Evolutionary conservation across 2,888 invertebrate genomes (phyloP).

Genomic region (Apamea epomidion): DNA sequence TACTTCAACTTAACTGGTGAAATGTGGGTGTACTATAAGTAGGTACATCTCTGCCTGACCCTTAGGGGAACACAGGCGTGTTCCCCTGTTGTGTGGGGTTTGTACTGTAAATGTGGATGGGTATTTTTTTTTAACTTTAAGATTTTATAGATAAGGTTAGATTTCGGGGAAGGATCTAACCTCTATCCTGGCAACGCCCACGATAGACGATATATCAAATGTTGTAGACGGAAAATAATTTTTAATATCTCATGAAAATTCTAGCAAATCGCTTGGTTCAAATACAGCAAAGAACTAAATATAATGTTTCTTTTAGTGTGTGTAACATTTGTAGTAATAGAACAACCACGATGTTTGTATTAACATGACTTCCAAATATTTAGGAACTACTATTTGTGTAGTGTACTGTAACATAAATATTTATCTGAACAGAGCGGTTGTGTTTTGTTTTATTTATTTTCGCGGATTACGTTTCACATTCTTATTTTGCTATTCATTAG

Average conservation of each 20-base stretch:
- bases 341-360: slow-evolving; percentile 36
- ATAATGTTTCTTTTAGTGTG: slow-evolving; percentile 4
- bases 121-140: not conserved
- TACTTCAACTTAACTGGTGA: not conserved
- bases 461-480: slow-evolving; percentile 12
- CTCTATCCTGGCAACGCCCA: not conserved
- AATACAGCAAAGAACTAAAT: not conserved
- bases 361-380: slow-evolving; percentile 45
- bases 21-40: not conserved
- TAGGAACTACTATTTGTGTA: slow-evolving; percentile 41
- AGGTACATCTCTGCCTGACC: not conserved
- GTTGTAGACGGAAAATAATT: not conserved
- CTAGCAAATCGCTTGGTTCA: not conserved
- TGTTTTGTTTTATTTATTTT: slow-evolving; percentile 46
- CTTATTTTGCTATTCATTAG: not conserved
- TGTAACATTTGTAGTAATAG: slow-evolving; percentile 35
- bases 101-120: not conserved
- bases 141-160: not conserved
- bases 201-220: not conserved
- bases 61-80: not conserved
- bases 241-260: not conserved
- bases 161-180: not conserved
- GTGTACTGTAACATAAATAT: slow-evolving; percentile 41
- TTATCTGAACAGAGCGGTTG: slow-evolving; percentile 26
- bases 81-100: not conserved